Evolutionary conservation across 2,113 vertebrate species (phyloP), one percentile per base, ranked within the genome.

Genomic region (Bufo gargarizans): DNA sequence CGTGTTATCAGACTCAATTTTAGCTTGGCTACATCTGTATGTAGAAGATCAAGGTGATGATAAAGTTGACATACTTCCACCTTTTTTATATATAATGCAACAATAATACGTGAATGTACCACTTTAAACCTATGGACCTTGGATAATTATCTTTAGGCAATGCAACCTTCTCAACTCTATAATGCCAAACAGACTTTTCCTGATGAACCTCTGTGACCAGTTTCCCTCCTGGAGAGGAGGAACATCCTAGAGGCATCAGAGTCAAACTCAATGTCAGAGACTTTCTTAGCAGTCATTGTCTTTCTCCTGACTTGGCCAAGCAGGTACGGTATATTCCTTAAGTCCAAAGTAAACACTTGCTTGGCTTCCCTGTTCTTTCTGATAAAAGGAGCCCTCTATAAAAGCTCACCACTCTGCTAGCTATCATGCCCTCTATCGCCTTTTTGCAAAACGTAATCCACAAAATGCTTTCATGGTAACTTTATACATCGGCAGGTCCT

Each of bases 391-490:
- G 14, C 71, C 88, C 83, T 89, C 91, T 89, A 55, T 87, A 78
- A 92, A 50, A 86, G 92, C 93, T 91, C 53, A 82, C 93, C 84
- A 91, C 92, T 92, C 89, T 91, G 91, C 91, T 89, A 79, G 88
- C 94, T 92, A 93, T 95, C 94, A 72, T 92, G 94, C 93, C 94
- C 93, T 94, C 94, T 89, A 92, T 94, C 92, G 94, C 94, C 93
- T 93, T 88, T 92, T 93, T 91, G 92, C 90, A 92, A 92, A 97
- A 95, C 93, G 94, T 97, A 97, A 98, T 97, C 98, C 97, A 95
- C 92, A 94, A 94, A 97, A 97, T 96, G 97, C 97, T 96, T 97
- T 95, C 92, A 93, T 93, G 96, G 98, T 98, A 99, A 99, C 97
- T 90, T 92, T 97, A 99, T 95, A 97, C 96, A 93, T 91, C 93